These are phyloP conservation scores for Sinonovacula constricta DNA, from an alignment of 1,140 invertebrate genomes.

Conservation along the genomic window DNA sequence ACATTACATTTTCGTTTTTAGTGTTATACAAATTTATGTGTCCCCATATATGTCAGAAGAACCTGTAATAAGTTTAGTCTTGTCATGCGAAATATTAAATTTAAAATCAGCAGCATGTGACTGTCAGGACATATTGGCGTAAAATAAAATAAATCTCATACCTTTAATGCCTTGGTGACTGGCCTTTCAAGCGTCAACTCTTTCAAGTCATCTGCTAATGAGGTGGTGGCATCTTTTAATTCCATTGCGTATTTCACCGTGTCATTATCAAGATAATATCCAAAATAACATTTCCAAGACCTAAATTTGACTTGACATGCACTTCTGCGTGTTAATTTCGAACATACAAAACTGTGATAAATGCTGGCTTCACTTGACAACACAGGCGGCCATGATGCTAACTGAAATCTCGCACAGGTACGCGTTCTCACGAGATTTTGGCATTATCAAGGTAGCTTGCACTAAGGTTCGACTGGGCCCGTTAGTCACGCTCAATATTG, in stretches of 20 bases:
- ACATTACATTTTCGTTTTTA: no score
- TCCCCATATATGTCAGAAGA: no score
- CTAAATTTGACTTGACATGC: conserved; percentile 28
- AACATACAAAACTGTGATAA: conserved; percentile 36
- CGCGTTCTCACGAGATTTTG: conserved; percentile 56
- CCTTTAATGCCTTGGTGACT: conserved; percentile 62
- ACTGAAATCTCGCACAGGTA: conserved; percentile 52
- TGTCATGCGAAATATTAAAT: conserved; percentile 7
- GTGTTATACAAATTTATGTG: no score
- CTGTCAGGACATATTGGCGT: not conserved
- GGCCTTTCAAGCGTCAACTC: conserved; percentile 64
- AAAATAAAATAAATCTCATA: no score
- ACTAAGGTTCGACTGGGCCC: no score
- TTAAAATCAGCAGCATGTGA: no score
- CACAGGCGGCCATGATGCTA: conserved; percentile 66
- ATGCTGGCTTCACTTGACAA: conserved; percentile 69
- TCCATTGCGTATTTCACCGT: conserved; percentile 32
- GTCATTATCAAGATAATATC: conserved; percentile 27
- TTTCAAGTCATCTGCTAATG: conserved; percentile 66
- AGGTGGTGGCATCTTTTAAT: conserved; percentile 58
- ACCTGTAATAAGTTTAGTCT: no score
- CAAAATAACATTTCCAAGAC: conserved; percentile 13
- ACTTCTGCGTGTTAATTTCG: conserved; percentile 14
- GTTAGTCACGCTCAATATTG: no score
- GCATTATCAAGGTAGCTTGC: no score